Evolutionary conservation across 2,888 invertebrate genomes (phyloP).

Genomic region (Heliconius charithonia): DNA sequence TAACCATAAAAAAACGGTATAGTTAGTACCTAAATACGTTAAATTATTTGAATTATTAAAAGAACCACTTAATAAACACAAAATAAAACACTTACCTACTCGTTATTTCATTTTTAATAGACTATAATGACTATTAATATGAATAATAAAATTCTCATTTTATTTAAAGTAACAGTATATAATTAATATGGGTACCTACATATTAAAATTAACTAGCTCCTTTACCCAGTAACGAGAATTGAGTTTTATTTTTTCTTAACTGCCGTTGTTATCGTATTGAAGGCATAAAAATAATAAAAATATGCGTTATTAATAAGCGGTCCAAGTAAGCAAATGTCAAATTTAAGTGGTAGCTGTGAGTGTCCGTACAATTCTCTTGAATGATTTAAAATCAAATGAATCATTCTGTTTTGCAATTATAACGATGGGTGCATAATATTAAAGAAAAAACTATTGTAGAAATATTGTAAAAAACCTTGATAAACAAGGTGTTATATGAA

Average conservation of each 20-base stretch:
- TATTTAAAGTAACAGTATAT: slow-evolving; percentile 31
- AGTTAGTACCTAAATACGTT: not conserved
- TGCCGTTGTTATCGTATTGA: slow-evolving; percentile 36
- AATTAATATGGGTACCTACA: slow-evolving; percentile 33
- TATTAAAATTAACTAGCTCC: slow-evolving; percentile 40
- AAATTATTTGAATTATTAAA: not conserved
- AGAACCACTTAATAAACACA: not conserved
- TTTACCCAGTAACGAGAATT: slow-evolving; percentile 34
- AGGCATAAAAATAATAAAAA: slow-evolving; percentile 29
- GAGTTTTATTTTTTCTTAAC: slow-evolving; percentile 35
- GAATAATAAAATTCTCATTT: slow-evolving; percentile 35
- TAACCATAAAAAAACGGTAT: not conserved
- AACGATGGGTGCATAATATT: not conserved
- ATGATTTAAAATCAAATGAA: slow-evolving; percentile 32
- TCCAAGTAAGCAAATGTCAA: slow-evolving; percentile 37
- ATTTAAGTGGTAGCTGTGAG: slow-evolving; percentile 35
- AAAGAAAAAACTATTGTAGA: not conserved
- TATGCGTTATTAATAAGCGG: slow-evolving; percentile 35
- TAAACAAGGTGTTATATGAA: not conserved
- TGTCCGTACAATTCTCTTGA: slow-evolving; percentile 17
- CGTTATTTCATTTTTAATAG: not conserved
- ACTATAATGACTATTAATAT: slow-evolving; percentile 29
- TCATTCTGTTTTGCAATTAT: slow-evolving; percentile 20
- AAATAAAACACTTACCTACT: not conserved
- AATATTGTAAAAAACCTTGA: not conserved